Evolutionary conservation across 2,113 vertebrate genomes (phyloP).

Genomic region (Hemiscyllium ocellatum): DNA sequence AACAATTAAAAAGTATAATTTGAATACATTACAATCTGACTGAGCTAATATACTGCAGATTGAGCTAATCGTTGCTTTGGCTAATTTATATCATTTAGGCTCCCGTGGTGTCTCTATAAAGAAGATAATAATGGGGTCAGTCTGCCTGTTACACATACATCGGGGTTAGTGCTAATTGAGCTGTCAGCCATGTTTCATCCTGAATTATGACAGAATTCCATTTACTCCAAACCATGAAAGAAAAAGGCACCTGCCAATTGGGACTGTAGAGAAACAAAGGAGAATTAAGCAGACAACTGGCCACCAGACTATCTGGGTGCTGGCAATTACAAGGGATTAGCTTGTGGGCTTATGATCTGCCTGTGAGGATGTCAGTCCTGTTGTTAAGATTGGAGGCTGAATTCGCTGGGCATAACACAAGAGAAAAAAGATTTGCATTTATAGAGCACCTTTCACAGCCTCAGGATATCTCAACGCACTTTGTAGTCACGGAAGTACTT

Average conservation of each 20-base stretch:
- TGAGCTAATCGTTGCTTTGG: constrained; percentile 35
- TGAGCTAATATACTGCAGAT: constrained; percentile 33
- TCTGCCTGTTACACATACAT: constrained; percentile 26
- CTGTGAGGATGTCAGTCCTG: neutral
- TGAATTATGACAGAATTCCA: constrained; percentile 26
- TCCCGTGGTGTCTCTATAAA: constrained; percentile 15
- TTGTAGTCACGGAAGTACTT: neutral
- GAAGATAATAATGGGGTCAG: constrained; percentile 36
- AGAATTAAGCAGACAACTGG: constrained; percentile 25
- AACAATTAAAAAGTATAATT: constrained; percentile 36
- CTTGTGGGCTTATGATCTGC: neutral
- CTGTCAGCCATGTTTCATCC: constrained; percentile 35
- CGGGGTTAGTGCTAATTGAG: constrained; percentile 28
- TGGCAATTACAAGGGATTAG: constrained; percentile 7
- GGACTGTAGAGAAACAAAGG: constrained; percentile 4
- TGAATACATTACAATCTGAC: constrained; percentile 28
- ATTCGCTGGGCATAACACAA: neutral
- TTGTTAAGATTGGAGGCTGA: neutral
- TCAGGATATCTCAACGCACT: neutral
- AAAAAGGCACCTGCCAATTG: constrained; percentile 25
- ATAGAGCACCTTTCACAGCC: neutral
- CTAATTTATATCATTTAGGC: constrained; percentile 37
- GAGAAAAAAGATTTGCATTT: neutral
- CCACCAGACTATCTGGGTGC: neutral
- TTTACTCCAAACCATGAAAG: constrained; percentile 14